Base-by-base conservation (phyloP, 2,797 vertebrate species). In the Sitta carolinensis region DNA sequence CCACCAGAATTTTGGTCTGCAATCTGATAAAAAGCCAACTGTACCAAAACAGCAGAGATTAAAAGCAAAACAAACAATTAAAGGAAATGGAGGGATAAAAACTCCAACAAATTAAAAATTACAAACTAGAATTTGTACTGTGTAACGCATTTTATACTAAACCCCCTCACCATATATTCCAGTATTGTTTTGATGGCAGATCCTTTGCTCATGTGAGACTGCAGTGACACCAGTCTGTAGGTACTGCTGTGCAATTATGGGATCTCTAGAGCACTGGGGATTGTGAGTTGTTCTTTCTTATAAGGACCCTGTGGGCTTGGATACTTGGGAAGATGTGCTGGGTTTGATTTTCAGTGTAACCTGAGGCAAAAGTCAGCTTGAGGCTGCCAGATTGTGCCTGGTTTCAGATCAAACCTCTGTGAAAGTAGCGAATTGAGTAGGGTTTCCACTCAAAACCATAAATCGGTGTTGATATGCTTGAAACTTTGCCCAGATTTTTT, bases 401-500 rank as follows among this genome's bases (percentile, higher is more conserved):
- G 74, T 97, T 96, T 95, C 83, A 91, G 87, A 90, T 91, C 91
- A 96, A 94, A 79, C 63, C 89, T 82, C 74, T 80, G 52, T 84
- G 91, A 95, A 96, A 96, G 74, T 26, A 84, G 63, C 77, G 91
- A 96, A 91, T 61, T 80, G 89, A 87, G 88, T 58, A 94, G 54
- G 74, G 90, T 94, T 96, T 95, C 90, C 87, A 96, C 94, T 94
- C 87, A 67, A 92, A 95, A 94, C 95, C 91, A 77, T 94, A 96
- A 93, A 93, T 84, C 2, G 68, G 85, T 76, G 70, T 96, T 90
- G 89, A 94, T 89, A 84, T 93, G 57, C 80, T 96, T 96, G 94
- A 96, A 96, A 89, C 45, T 64, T 86, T 91, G 94, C 95, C 96
- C 7, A 0, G 36, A 7, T 27, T 51, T 51, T 69, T 27, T n/a